Conservation (phyloP, 2,113 vertebrate genomes). For the Nibea coibor region DNA sequence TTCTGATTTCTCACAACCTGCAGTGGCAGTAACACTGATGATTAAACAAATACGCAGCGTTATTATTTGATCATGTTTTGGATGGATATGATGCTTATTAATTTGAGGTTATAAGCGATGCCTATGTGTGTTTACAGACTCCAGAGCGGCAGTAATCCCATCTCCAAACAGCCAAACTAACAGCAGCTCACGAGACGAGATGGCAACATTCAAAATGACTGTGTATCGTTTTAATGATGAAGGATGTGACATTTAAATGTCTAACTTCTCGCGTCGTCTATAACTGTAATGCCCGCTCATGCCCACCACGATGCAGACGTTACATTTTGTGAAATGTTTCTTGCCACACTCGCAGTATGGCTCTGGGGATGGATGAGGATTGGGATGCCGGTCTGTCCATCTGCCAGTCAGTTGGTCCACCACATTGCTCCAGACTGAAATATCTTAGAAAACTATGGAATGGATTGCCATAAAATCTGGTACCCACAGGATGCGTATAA, state of each 20-base stretch:
- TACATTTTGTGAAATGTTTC: not conserved
- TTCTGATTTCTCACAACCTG: not conserved
- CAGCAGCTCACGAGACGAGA: not conserved
- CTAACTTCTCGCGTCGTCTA: not conserved
- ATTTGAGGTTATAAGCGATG: slow-evolving; percentile 1
- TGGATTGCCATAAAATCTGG: too few relatives aligned
- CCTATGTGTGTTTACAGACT: not conserved
- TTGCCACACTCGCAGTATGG: not conserved
- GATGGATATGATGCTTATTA: not conserved
- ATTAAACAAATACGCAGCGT: not conserved
- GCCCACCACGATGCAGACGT: not conserved
- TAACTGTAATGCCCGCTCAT: not conserved
- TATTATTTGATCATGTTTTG: not conserved
- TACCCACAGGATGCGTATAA: too few relatives aligned
- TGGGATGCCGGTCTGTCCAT: not conserved
- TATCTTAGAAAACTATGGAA: too few relatives aligned
- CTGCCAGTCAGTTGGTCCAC: too few relatives aligned
- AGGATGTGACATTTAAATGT: not conserved
- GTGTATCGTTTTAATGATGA: too few relatives aligned
- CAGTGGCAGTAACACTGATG: not conserved
- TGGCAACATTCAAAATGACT: not conserved
- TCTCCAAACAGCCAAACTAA: not conserved
- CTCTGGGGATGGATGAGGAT: not conserved
- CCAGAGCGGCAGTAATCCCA: not conserved
- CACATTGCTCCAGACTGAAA: too few relatives aligned